Evolutionary conservation across 1,140 invertebrate genomes (phyloP), one percentile per base, ranked within the genome.

Genomic region (Stegodyphus dumicola): DNA sequence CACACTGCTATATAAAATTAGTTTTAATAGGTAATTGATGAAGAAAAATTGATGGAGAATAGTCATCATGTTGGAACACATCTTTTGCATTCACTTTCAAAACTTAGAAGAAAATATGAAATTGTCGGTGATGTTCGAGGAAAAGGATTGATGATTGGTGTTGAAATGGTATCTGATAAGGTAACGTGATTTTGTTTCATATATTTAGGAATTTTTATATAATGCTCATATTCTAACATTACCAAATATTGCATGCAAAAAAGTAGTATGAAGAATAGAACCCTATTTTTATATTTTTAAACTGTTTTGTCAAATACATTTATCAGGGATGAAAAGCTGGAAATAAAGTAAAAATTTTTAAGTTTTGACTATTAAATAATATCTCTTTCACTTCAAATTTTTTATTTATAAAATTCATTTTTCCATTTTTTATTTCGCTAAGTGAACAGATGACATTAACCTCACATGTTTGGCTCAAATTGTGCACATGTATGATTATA

Each of bases 81-180:
- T 89, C 93, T 99, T 71, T 90, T 99, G 0, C 90, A 94, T 86
- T 92, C 94, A 88, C 90, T 99, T 70, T 93, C 92, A 65, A 92
- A 94, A 80, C 90, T 99, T 69, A 92, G 94, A 88, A 93, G 95
- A 84, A 92, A 94, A 87, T 94, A 94, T 88, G 90, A 92, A 75
- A 91, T 95, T 51, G 93, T 99, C 18, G 97, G 98, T 11, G 98
- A 99, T 91, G 96, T 99, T 0, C 92, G 98, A 75, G 98, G 98
- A 6, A 98, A 98, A 91, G 98, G 98, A 0, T 91, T 99, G n/a
- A 99, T 99, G 97, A 94, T 99, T 87, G 98, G 97, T 0, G 89
- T 99, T 1, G 97, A 99, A 90, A 90, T 98, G 75, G 95, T 98
- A 0, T 90, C 91, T 10, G 93, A 96, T 89, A 92, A 93, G 89